phyloP scores from a whole-genome alignment of 2,113 vertebrate species.

The Cryptomyrus ogoouensis region DNA sequence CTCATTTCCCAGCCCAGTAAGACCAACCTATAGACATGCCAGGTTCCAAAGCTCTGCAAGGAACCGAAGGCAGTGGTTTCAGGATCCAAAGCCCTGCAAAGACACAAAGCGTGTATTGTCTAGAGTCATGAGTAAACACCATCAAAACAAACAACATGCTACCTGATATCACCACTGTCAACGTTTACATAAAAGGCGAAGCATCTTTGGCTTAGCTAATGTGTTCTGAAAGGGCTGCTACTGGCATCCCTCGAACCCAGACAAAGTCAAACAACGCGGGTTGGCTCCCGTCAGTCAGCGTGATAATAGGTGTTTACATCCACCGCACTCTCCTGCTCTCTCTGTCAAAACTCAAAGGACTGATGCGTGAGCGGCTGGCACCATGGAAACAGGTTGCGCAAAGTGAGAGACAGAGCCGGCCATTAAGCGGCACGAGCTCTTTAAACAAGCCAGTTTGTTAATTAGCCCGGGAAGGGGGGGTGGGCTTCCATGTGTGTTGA shows the following conservation, averaged over 20 bases:
- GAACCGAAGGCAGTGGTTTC: not conserved
- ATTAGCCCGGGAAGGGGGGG: not conserved
- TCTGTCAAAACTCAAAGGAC: not conserved
- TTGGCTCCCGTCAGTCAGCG: not conserved
- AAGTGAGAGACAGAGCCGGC: not conserved
- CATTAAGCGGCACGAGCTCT: conserved; percentile 1
- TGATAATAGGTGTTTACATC: conserved; percentile 12
- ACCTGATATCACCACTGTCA: not conserved
- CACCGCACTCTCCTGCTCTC: not conserved
- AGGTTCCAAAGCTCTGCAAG: not conserved
- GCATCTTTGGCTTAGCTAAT: not conserved
- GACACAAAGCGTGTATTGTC: not conserved
- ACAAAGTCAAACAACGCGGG: not conserved
- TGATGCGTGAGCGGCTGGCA: not conserved
- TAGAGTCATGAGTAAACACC: not conserved
- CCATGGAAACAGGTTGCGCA: not conserved
- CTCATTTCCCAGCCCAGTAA: not conserved
- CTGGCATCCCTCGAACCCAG: not conserved
- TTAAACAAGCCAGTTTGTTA: not conserved
- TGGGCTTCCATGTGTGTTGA: not conserved
- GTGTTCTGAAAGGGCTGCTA: not conserved
- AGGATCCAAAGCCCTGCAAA: not conserved
- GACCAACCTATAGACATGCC: not conserved
- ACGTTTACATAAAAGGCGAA: not conserved
- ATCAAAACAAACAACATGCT: not conserved